Base-by-base conservation (phyloP, 2,113 vertebrate species). In the Platycercus adscitus region DNA sequence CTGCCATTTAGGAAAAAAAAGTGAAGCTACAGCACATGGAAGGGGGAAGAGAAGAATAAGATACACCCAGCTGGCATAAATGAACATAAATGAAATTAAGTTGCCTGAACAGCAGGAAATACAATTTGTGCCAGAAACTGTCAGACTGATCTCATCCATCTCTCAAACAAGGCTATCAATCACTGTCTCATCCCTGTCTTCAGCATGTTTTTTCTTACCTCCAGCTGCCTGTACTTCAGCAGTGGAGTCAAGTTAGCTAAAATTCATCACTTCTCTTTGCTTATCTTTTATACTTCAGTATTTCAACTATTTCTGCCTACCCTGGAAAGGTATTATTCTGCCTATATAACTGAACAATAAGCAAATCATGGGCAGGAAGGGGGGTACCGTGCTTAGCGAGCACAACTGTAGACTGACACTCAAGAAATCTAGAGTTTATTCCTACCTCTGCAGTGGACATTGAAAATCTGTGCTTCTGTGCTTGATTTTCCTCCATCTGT, bases 161-260 rank as follows among this genome's bases (percentile, higher is more conserved):
- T 97, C 94, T 94, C 64, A 91, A 97, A 97, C 77, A 96, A 95
- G 77, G 44, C 41, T 89, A 98, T 98, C 96, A 95, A 88, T 98
- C 97, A 97, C 28, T 53, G 70, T 79, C 91, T 96, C 68, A 93
- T 93, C 61, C 24, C 25, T 71, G 56, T 84, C 52, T 90, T 86
- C 63, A 82, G 50, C 65, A 60, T 66, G 31, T 17, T 18, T 96
- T 95, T 91, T 69, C 84, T 95, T 95, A 93, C 35, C 78, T 96
- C 85, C 64, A 94, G 49, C 70, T 94, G 75, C 71, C 78, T 83
- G 20, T 90, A 56, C n/a, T 94, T 83, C 29, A 85, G 18, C 55
- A 64, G 20, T 81, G 56, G 65, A 89, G 58, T 83, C 75, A 65
- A 60, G 33, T 89, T 95, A 91, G 24, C 44, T 70, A 61, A 97